Conservation (phyloP, 2,113 vertebrate genomes). For the Eulemur macaco region DNA sequence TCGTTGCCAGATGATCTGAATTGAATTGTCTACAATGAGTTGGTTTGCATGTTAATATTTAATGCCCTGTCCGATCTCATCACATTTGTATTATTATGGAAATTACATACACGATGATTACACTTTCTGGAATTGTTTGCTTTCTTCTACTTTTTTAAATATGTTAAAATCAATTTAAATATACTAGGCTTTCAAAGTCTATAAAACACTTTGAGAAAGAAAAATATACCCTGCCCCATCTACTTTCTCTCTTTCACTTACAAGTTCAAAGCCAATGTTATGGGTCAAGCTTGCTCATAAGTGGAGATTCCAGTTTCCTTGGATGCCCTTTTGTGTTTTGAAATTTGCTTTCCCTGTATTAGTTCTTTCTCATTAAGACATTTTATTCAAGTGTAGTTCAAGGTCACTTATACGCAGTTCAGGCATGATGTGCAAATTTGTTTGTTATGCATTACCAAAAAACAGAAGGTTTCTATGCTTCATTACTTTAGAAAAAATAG, state of each 20-base stretch:
- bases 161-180: neutral
- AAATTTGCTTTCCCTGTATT: constrained; percentile 18
- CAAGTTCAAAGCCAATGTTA: neutral
- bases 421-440: neutral
- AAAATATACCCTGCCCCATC: neutral
- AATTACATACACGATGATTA: neutral
- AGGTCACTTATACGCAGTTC: neutral
- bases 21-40: neutral
- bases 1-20: neutral
- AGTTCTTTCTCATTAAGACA: constrained; percentile 43
- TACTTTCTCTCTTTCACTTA: neutral
- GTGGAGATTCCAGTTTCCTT: neutral
- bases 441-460: neutral
- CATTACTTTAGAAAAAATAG: constrained; percentile 73
- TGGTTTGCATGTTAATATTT: neutral
- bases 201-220: neutral
- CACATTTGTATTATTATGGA: neutral
- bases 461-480: constrained; percentile 27
- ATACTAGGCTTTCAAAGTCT: neutral
- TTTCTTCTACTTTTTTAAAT: neutral
- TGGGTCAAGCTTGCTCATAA: neutral
- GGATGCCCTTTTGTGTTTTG: neutral
- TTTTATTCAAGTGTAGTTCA: constrained; percentile 1
- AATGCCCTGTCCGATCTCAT: neutral
- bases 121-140: neutral